These are phyloP conservation scores for Acronicta psi DNA, from an alignment of 2,888 invertebrate species.

Conservation along the genomic window DNA sequence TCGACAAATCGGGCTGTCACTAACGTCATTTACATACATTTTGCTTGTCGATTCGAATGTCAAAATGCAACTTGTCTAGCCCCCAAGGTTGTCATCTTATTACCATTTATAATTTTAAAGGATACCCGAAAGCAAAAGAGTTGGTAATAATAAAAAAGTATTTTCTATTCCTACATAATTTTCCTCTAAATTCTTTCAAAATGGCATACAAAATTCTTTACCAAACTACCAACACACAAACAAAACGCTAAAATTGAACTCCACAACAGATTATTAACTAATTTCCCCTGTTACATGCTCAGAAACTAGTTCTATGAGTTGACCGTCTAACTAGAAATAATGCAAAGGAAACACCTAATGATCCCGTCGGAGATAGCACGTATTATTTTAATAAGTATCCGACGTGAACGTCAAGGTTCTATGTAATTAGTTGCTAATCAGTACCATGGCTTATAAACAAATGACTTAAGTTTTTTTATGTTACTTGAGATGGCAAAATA, in stretches of 20 bases:
- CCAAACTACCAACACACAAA: background rate
- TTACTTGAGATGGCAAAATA: too few relatives aligned
- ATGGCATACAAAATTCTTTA: too few relatives aligned
- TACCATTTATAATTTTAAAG: too few relatives aligned
- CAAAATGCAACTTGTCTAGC: too few relatives aligned
- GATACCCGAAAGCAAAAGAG: too few relatives aligned
- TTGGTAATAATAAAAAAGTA: too few relatives aligned
- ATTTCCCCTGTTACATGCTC: conserved; percentile 11
- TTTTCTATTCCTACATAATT: too few relatives aligned
- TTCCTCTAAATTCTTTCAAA: too few relatives aligned
- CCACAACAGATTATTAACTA: conserved; percentile 9
- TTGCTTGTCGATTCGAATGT: too few relatives aligned
- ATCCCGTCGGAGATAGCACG: conserved; percentile 39
- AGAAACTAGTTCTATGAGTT: conserved; percentile 44
- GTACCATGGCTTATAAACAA: conserved; percentile 28
- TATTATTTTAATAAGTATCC: conserved; percentile 54
- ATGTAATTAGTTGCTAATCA: conserved; percentile 38
- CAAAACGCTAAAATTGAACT: background rate
- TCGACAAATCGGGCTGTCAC: too few relatives aligned
- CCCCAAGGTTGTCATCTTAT: too few relatives aligned
- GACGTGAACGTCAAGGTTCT: conserved; percentile 23
- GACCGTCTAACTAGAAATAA: conserved; percentile 43
- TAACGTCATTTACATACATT: too few relatives aligned
- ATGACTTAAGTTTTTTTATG: conserved; percentile 11
- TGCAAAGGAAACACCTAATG: conserved; percentile 53